These are phyloP conservation scores for Disparrhopalites patrizii DNA, from an alignment of 2,888 invertebrate genomes.

Conservation along the genomic window DNA sequence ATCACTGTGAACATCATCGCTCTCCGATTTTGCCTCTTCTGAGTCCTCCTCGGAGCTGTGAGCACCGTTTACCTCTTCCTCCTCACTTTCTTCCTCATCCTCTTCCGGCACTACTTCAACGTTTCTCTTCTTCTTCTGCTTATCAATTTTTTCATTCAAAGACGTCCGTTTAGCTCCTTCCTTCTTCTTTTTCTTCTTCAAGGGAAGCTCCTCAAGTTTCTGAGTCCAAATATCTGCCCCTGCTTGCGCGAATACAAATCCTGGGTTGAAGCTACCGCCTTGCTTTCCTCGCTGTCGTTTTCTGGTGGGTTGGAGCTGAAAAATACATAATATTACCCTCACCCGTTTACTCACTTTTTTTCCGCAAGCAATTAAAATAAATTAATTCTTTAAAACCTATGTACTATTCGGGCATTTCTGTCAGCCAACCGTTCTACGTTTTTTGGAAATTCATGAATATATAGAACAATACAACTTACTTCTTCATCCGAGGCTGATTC, in stretches of 20 bases:
- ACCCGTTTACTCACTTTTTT: background rate
- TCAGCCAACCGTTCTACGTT: no score
- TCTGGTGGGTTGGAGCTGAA: conserved; percentile 78
- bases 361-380: no score
- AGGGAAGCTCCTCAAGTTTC: conserved; percentile 73
- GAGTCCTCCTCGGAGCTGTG: conserved; percentile 54
- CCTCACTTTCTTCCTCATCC: conserved; percentile 32
- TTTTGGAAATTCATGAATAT: no score
- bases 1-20: conserved; percentile 57
- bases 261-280: conserved; percentile 71
- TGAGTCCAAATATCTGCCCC: conserved; percentile 76
- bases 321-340: conserved; percentile 27
- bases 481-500: conserved; percentile 53
- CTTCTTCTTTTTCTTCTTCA: conserved; percentile 70
- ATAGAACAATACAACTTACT: conserved; percentile 48
- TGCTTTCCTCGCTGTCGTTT: conserved; percentile 61
- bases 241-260: conserved; percentile 74
- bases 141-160: conserved; percentile 56
- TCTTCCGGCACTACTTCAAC: conserved; percentile 14
- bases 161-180: conserved; percentile 77
- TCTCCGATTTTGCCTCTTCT: conserved; percentile 49
- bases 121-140: conserved; percentile 49
- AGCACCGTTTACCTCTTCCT: conserved; percentile 49
- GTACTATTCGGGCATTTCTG: no score
- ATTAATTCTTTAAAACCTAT: no score